phyloP scores from a whole-genome alignment of 2,888 invertebrate species.

The Yponomeuta cagnagella region DNA sequence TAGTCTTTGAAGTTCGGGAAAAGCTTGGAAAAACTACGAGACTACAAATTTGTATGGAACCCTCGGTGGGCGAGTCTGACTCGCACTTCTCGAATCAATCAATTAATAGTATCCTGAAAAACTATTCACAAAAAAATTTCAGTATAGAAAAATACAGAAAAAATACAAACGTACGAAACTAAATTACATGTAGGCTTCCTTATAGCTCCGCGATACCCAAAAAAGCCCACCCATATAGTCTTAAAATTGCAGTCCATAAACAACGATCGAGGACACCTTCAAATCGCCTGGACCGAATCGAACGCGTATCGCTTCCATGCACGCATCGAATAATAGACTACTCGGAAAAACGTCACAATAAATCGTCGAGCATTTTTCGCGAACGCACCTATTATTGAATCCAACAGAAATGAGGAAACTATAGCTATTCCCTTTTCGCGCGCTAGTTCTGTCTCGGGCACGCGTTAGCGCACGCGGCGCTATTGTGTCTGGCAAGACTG shows the following conservation, averaged over 20 bases:
- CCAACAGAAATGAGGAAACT: constrained; percentile 31
- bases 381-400: constrained; percentile 66
- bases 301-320: constrained; percentile 17
- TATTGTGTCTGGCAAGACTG: constrained; percentile 67
- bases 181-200: background rate
- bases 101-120: no score
- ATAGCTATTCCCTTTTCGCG: constrained; percentile 36
- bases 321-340: constrained; percentile 47
- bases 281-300: background rate
- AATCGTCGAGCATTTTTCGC: constrained; percentile 66
- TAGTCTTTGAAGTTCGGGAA: no score
- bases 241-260: background rate
- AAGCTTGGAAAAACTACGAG: no score
- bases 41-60: no score
- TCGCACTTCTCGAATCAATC: no score
- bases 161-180: background rate
- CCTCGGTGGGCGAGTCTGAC: no score
- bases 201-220: background rate
- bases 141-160: background rate
- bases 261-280: background rate
- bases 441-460: constrained; percentile 46
- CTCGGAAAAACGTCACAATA: constrained; percentile 59
- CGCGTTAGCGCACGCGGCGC: constrained; percentile 58
- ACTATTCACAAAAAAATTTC: no score
- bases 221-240: constrained; percentile 10